These are phyloP conservation scores for Regulus satrapa DNA, from an alignment of 2,113 vertebrate species.

Conservation along the genomic window DNA sequence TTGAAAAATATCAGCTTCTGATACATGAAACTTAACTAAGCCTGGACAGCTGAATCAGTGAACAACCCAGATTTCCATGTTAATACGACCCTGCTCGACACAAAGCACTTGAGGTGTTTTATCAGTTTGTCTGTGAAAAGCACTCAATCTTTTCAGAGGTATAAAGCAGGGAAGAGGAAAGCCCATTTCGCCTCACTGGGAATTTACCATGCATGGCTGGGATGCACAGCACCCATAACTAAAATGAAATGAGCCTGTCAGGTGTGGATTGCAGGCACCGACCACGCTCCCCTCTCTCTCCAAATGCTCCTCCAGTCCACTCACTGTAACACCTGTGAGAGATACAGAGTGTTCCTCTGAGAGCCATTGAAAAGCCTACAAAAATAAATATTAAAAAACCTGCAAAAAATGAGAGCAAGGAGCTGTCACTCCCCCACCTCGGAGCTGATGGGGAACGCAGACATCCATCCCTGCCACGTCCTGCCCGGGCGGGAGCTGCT, in stretches of 20 bases:
- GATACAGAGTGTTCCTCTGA: background rate
- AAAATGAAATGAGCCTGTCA: background rate
- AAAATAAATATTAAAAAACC: background rate
- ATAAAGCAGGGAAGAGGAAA: background rate
- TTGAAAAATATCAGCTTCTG: conserved; percentile 39
- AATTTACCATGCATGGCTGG: background rate
- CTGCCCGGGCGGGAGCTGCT: background rate
- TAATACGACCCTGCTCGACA: background rate
- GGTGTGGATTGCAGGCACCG: background rate
- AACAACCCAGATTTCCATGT: conserved; percentile 7
- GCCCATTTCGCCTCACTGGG: background rate
- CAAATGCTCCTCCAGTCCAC: background rate
- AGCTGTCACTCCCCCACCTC: background rate
- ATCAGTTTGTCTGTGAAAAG: background rate
- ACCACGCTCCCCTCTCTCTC: background rate
- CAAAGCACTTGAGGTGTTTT: background rate
- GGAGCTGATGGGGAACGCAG: accelerated
- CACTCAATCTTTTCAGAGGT: background rate
- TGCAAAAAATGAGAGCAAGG: background rate
- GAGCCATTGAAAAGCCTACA: background rate
- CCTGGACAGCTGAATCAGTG: conserved; percentile 11
- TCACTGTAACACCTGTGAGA: background rate
- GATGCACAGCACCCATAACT: background rate
- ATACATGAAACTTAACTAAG: conserved; percentile 13
- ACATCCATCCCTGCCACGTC: accelerated